A percentile compares a stretch with the other conserved stretches of the same genome.
phyloP scores from a whole-genome alignment of 2,797 vertebrate species.

The Heteromormyrus szaboi region DNA sequence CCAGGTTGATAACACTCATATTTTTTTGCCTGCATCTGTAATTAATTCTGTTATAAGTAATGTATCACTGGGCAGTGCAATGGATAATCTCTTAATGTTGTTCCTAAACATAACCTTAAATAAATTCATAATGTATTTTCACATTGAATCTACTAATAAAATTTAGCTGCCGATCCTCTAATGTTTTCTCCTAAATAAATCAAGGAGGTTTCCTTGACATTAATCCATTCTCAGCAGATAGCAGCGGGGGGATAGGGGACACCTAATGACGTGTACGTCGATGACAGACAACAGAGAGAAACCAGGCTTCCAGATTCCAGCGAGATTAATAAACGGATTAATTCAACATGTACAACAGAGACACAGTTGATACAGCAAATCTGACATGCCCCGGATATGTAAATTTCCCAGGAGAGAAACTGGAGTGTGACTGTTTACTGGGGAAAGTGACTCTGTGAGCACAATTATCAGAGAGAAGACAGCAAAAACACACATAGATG shows the following conservation, averaged over 20 bases:
- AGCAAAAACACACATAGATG: constrained; percentile 34
- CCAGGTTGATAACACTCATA: not conserved
- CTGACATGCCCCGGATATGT: constrained; percentile 57
- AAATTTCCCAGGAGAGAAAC: constrained; percentile 43
- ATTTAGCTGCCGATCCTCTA: not conserved
- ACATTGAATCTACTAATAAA: not conserved
- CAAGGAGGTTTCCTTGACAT: not conserved
- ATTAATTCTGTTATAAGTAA: not conserved
- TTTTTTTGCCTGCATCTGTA: not conserved
- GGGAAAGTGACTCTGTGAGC: constrained; percentile 26
- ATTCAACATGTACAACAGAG: constrained; percentile 45
- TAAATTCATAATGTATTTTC: not conserved
- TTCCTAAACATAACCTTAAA: not conserved
- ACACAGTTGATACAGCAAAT: constrained; percentile 55
- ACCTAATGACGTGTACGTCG: not conserved
- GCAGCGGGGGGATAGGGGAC: not conserved
- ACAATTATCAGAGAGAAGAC: constrained; percentile 32
- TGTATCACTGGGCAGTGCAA: not conserved
- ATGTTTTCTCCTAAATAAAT: not conserved
- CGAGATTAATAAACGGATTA: not conserved
- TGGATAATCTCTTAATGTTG: not conserved
- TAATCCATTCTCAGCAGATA: not conserved
- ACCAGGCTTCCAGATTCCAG: not conserved
- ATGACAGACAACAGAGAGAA: not conserved
- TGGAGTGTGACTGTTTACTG: constrained; percentile 49